phyloP scores from a whole-genome alignment of 2,797 vertebrate genomes.

The Thunnus albacares region DNA sequence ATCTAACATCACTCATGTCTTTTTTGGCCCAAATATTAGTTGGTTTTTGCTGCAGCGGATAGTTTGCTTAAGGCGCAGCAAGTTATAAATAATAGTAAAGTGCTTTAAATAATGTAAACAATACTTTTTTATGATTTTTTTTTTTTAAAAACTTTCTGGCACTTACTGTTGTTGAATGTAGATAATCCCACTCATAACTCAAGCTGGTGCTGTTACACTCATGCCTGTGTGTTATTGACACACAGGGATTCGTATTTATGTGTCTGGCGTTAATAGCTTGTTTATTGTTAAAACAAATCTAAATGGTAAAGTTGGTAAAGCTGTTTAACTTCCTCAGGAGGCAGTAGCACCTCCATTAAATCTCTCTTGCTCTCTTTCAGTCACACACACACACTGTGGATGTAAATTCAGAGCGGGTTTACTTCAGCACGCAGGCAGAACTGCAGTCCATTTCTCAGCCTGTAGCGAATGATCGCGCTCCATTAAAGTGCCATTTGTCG shows the following conservation, averaged over 20 bases:
- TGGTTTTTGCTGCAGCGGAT: neutral
- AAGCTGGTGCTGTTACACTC: neutral
- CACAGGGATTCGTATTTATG: constrained; percentile 14
- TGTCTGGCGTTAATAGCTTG: constrained; percentile 9
- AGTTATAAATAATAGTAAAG: neutral
- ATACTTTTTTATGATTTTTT: neutral
- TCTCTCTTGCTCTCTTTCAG: neutral
- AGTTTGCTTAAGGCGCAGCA: rapidly evolving
- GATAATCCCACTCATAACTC: neutral
- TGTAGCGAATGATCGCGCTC: constrained; percentile 38
- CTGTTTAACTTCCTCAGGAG: constrained; percentile 22
- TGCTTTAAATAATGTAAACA: neutral
- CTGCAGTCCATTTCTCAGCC: constrained; percentile 37
- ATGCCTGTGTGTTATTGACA: constrained; percentile 7
- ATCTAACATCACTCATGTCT: neutral
- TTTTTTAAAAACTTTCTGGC: neutral
- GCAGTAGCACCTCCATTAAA: constrained; percentile 10
- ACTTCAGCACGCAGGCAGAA: neutral
- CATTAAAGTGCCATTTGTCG: constrained; percentile 54
- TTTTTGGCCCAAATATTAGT: neutral
- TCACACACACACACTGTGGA: neutral
- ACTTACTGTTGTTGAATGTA: neutral
- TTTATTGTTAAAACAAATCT: constrained; percentile 34
- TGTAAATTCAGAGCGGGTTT: constrained; percentile 24
- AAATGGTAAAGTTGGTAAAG: constrained; percentile 3